Percentiles rank a stretch among this genome's conserved stretches.
Evolutionary conservation across 1,140 invertebrate species (phyloP).

Genomic region (Cherax quadricarinatus): DNA sequence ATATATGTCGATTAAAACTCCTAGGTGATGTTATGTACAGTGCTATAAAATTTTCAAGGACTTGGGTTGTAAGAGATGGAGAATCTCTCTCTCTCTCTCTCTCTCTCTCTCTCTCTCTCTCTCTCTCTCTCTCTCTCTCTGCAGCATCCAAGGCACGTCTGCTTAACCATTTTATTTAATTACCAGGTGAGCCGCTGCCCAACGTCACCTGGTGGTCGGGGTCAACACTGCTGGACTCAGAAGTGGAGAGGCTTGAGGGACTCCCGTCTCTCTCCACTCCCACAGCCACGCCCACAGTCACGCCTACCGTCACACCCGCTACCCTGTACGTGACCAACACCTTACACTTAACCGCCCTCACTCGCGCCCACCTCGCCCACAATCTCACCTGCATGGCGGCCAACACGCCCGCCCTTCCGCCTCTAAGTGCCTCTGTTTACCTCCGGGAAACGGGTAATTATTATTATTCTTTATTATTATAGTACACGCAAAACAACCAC

Average conservation of each 20-base stretch:
- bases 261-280: not conserved
- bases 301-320: not conserved
- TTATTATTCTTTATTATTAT: not conserved
- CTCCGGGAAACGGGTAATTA: constrained; percentile 42
- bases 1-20: no score
- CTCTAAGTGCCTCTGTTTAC: constrained; percentile 11
- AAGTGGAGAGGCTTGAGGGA: not conserved
- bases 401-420: constrained; percentile 54
- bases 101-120: no score
- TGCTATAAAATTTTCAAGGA: no score
- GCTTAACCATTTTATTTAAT: not conserved
- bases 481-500: no score
- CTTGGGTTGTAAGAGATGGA: no score
- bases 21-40: no score
- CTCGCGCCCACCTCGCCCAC: constrained; percentile 42
- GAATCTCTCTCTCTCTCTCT: no score
- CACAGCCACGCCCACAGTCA: not conserved
- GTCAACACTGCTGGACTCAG: constrained; percentile 4
- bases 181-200: not conserved
- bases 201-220: constrained; percentile 33
- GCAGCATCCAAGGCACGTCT: no score
- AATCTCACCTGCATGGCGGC: constrained; percentile 59
- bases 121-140: no score
- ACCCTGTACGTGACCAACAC: constrained; percentile 54
- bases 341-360: constrained; percentile 41